Conservation (phyloP, 2,113 vertebrate genomes). For the Colaptes auratus region DNA sequence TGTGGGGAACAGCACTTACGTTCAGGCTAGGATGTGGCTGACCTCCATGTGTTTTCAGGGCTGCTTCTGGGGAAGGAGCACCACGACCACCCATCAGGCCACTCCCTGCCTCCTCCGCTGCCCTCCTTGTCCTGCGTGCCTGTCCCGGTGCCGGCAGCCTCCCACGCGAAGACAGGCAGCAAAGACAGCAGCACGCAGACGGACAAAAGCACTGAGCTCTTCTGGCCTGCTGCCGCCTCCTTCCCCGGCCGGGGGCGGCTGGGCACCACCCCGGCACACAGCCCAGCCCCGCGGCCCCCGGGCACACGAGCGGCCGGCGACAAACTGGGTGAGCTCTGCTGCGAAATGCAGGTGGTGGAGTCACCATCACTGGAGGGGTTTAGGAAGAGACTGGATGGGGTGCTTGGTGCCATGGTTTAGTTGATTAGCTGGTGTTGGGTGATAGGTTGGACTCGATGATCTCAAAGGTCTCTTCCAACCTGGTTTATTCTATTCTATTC, state of each 20-base stretch:
- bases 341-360: not conserved
- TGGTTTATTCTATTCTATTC: no score
- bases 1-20: accelerated
- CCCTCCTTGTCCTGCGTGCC: slow-evolving; percentile 45
- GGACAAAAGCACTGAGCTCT: slow-evolving; percentile 75
- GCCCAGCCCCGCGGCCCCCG: slow-evolving; percentile 65
- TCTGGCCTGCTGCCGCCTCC: slow-evolving; percentile 73
- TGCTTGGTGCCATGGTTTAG: slow-evolving; percentile 20
- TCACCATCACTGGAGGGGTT: no score
- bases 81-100: slow-evolving; percentile 34
- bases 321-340: slow-evolving; percentile 70
- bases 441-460: no score
- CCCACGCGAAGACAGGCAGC: slow-evolving; percentile 81
- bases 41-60: slow-evolving; percentile 32
- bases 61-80: slow-evolving; percentile 77
- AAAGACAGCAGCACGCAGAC: slow-evolving; percentile 88
- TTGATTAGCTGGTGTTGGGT: no score
- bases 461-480: no score
- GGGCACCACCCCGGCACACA: slow-evolving; percentile 65
- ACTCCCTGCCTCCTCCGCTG: slow-evolving; percentile 42
- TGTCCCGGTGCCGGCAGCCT: not conserved
- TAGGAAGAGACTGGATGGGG: no score
- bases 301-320: slow-evolving; percentile 37
- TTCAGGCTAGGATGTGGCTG: not conserved
- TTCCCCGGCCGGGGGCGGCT: slow-evolving; percentile 74